A percentile compares a stretch with the other conserved stretches of the same genome.
Evolutionary conservation across 1,140 invertebrate species (phyloP).

Genomic region (Hyles euphorbiae): DNA sequence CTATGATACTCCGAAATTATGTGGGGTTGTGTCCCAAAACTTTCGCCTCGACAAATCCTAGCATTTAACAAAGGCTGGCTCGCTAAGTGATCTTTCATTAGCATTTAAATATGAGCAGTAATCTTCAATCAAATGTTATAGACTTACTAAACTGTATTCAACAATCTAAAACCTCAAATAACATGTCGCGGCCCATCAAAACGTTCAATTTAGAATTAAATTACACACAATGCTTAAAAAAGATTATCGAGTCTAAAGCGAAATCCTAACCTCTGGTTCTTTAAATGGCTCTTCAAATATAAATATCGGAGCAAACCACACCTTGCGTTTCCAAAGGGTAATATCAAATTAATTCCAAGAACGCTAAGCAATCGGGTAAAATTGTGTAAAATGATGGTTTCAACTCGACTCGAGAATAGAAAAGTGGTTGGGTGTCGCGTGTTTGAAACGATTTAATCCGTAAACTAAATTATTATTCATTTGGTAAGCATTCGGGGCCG

Average conservation of each 20-base stretch:
- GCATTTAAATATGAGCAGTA: no score
- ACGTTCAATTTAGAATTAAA: no score
- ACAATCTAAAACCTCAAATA: no score
- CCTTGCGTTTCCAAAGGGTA: conserved; percentile 73
- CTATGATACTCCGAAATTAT: no score
- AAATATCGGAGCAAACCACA: conserved; percentile 61
- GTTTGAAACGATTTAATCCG: conserved; percentile 72
- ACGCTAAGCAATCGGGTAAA: conserved; percentile 72
- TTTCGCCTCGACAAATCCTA: no score
- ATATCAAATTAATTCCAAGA: conserved; percentile 75
- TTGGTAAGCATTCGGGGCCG: conserved; percentile 67
- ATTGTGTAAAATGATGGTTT: conserved; percentile 75
- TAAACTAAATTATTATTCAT: conserved; percentile 74
- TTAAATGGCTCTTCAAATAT: conserved; percentile 59
- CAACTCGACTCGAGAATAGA: conserved; percentile 66
- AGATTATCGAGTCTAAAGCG: conserved; percentile 52
- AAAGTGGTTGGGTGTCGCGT: conserved; percentile 73
- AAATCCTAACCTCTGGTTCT: conserved; percentile 52
- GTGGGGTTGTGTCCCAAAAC: no score
- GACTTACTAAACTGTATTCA: no score
- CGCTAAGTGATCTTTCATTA: no score
- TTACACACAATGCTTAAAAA: conserved; percentile 33
- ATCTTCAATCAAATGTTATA: no score
- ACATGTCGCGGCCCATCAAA: no score
- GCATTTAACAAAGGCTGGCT: no score